Evolutionary conservation across 2,113 vertebrate genomes (phyloP).

Genomic region (Pantherophis guttatus): DNA sequence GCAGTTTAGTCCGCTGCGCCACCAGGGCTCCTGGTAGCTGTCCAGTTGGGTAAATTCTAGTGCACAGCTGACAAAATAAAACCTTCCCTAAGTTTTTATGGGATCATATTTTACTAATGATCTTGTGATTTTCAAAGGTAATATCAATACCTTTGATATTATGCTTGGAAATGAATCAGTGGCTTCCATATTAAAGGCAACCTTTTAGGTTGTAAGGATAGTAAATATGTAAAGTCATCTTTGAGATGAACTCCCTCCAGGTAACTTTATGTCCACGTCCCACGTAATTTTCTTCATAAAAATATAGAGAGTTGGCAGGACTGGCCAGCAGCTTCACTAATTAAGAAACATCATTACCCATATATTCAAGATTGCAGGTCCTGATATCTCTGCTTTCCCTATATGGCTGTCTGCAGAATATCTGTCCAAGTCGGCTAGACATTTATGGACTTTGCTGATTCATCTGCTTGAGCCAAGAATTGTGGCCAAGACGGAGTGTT

Average conservation of each 20-base stretch:
- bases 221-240: background rate
- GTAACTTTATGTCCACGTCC: background rate
- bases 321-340: background rate
- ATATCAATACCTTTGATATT: background rate
- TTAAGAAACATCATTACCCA: background rate
- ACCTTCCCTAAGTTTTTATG: background rate
- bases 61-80: background rate
- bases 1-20: too few relatives aligned
- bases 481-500: conserved; percentile 66
- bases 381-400: conserved; percentile 63
- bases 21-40: too few relatives aligned
- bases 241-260: background rate
- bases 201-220: background rate
- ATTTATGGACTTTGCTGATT: conserved; percentile 71
- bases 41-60: background rate
- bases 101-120: background rate
- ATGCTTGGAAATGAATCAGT: background rate
- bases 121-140: background rate
- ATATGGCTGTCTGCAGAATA: conserved; percentile 68
- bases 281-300: background rate
- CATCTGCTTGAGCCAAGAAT: conserved; percentile 57
- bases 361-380: conserved; percentile 48
- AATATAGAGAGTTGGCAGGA: background rate
- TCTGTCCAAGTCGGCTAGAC: conserved; percentile 56
- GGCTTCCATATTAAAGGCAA: background rate